Conservation (phyloP, 2,888 invertebrate species). For the Alitta virens region DNA sequence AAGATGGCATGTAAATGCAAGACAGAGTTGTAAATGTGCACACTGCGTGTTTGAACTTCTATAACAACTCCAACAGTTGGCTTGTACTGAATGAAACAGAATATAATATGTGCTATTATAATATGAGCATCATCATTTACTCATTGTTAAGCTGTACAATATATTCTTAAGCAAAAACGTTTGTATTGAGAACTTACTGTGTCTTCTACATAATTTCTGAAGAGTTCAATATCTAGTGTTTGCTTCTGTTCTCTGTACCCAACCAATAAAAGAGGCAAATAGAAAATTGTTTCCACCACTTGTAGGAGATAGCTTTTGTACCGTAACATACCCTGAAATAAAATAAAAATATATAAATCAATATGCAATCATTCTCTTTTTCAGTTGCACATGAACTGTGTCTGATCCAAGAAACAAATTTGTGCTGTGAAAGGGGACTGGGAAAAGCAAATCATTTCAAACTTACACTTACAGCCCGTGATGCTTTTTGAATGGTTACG, state of each 20-base stretch:
- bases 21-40: not conserved
- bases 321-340: not conserved
- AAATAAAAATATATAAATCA: not conserved
- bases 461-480: too few species aligned
- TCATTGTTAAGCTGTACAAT: too few species aligned
- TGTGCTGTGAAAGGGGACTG: too few species aligned
- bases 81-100: not conserved
- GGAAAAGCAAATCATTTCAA: too few species aligned
- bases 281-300: not conserved
- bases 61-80: not conserved
- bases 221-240: not conserved
- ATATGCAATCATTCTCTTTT: too few species aligned
- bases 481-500: too few species aligned
- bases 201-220: not conserved
- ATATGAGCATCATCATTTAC: too few species aligned
- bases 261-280: not conserved
- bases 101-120: too few species aligned
- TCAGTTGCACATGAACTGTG: too few species aligned
- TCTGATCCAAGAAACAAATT: too few species aligned
- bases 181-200: not conserved
- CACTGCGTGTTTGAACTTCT: not conserved
- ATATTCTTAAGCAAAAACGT: too few species aligned
- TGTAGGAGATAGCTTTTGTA: not conserved
- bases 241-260: not conserved
- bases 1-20: not conserved